Percentiles rank a stretch among this genome's conserved stretches.
phyloP scores from a whole-genome alignment of 2,888 invertebrate species.

The Melanostoma scalare region DNA sequence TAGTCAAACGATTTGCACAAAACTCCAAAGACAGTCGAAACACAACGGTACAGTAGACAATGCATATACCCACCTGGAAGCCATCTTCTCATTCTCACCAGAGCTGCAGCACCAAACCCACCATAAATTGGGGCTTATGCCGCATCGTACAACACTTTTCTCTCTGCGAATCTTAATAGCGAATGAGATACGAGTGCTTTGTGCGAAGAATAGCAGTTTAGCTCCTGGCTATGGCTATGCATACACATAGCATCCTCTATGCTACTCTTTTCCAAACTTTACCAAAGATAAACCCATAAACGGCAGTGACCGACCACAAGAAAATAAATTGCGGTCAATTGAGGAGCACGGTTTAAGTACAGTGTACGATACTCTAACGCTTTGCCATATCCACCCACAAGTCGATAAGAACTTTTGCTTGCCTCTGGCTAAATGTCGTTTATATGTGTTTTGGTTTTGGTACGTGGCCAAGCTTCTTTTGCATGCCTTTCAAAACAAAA shows the following conservation, averaged over 20 bases:
- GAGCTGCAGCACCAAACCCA: conserved; percentile 5
- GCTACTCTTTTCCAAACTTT: conserved; percentile 29
- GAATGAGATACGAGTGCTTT: conserved; percentile 15
- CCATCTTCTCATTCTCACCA: conserved; percentile 24
- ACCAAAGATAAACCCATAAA: conserved; percentile 30
- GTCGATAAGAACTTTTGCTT: conserved; percentile 56
- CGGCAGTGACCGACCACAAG: conserved; percentile 49
- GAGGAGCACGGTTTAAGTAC: conserved; percentile 36
- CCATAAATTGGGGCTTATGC: conserved; percentile 25
- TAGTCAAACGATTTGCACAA: neutral
- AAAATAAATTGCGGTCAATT: conserved; percentile 66
- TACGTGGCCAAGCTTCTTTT: conserved; percentile 30
- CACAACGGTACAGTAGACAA: conserved; percentile 12
- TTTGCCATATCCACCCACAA: conserved; percentile 8
- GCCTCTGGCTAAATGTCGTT: conserved; percentile 23
- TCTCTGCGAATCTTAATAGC: conserved; percentile 25
- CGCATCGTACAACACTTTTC: conserved; percentile 30
- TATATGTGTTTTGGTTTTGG: conserved; percentile 29
- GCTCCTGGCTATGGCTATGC: conserved; percentile 58
- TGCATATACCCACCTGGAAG: conserved; percentile 51
- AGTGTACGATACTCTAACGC: neutral
- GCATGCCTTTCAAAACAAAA: conserved; percentile 11
- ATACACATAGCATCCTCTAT: conserved; percentile 13
- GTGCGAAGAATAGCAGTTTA: conserved; percentile 59
- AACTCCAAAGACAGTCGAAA: conserved; percentile 24